Percentiles rank a stretch among this genome's conserved stretches.
Conservation (phyloP, 2,113 vertebrate species). For the Ifrita kowaldi region DNA sequence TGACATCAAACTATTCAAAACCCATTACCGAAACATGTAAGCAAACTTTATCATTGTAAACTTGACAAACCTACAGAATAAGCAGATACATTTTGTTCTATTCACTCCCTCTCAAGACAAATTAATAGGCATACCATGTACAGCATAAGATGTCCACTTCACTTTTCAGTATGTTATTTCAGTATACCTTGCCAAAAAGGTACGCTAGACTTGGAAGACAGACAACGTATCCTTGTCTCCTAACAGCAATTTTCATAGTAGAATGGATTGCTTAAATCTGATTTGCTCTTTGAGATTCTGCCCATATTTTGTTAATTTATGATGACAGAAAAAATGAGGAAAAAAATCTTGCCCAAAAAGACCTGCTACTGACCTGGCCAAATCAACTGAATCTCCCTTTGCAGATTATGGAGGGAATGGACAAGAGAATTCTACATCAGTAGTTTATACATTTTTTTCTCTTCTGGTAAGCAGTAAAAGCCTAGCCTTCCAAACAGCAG, state of each 20-base stretch:
- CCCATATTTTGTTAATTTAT: neutral
- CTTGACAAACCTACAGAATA: neutral
- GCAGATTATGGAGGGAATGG: neutral
- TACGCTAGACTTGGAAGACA: neutral
- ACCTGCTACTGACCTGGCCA: neutral
- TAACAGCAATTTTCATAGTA: neutral
- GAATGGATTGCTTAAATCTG: neutral
- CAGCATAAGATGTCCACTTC: neutral
- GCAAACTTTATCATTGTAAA: neutral
- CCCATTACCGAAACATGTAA: rapidly evolving
- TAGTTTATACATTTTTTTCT: neutral
- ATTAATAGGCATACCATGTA: neutral
- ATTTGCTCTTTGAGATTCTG: neutral
- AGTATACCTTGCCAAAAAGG: neutral
- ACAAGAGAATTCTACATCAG: neutral
- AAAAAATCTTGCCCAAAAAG: neutral
- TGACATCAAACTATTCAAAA: neutral
- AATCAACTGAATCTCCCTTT: neutral
- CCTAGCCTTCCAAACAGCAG: slow-evolving; percentile 17
- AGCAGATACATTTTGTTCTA: neutral
- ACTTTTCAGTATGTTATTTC: neutral
- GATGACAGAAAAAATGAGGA: neutral
- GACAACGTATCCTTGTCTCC: neutral
- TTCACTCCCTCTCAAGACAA: neutral
- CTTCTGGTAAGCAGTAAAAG: neutral